These are phyloP conservation scores for Cloeon dipterum DNA, from an alignment of 2,888 invertebrate species.

Conservation along the genomic window DNA sequence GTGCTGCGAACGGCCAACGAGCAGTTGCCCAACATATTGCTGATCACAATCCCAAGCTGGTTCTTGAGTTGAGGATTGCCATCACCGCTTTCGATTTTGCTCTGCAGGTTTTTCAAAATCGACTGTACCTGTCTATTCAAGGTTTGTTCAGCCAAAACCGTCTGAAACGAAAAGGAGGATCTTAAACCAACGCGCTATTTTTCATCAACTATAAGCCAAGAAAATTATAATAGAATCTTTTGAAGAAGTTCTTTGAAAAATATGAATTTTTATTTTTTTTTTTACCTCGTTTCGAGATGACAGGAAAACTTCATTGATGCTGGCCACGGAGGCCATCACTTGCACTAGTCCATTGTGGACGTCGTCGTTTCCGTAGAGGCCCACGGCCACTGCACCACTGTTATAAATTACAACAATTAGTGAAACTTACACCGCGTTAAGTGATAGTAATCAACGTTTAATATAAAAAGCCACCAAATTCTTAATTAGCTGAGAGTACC, in stretches of 20 bases:
- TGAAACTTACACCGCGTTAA: slow-evolving; percentile 1
- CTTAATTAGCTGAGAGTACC: background rate
- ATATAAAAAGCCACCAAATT: no score
- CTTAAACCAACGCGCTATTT: background rate
- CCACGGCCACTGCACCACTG: slow-evolving; percentile 65
- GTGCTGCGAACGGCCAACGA: slow-evolving; percentile 52
- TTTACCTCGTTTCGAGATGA: slow-evolving; percentile 63
- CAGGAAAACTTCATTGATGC: slow-evolving; percentile 56
- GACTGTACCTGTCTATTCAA: slow-evolving; percentile 43
- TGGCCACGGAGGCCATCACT: slow-evolving; percentile 47
- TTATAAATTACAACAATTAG: slow-evolving; percentile 7
- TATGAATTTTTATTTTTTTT: no score
- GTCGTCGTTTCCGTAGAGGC: slow-evolving; percentile 85
- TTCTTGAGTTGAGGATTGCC: slow-evolving; percentile 49
- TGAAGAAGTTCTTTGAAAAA: no score
- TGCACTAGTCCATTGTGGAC: slow-evolving; percentile 74
- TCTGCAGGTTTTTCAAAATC: slow-evolving; percentile 26
- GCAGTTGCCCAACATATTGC: slow-evolving; percentile 47
- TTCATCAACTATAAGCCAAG: no score
- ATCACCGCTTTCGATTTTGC: background rate
- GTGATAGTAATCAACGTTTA: background rate
- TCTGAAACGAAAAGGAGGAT: slow-evolving; percentile 24
- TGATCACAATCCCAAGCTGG: slow-evolving; percentile 41
- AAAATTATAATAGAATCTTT: no score
- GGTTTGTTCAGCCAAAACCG: slow-evolving; percentile 49